phyloP scores from a whole-genome alignment of 1,140 invertebrate species.

The Neomicropteryx cornuta region DNA sequence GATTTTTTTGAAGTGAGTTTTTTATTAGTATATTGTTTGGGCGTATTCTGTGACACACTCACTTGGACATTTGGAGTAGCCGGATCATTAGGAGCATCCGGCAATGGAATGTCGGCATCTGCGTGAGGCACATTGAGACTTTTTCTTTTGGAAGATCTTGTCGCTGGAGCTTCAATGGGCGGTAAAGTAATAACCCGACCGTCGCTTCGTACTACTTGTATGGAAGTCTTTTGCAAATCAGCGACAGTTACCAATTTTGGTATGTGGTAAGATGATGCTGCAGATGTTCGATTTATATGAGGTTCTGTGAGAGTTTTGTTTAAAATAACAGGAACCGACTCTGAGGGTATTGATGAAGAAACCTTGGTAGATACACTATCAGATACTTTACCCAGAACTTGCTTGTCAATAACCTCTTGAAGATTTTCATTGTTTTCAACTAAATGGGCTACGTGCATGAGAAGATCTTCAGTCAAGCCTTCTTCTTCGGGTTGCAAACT shows the following conservation, averaged over 20 bases:
- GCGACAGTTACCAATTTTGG: constrained; percentile 5
- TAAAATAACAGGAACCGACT: constrained; percentile 8
- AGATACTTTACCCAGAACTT: constrained; percentile 42
- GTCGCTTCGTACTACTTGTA: constrained; percentile 57
- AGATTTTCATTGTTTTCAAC: constrained; percentile 53
- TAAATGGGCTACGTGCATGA: constrained; percentile 54
- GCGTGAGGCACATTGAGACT: constrained; percentile 15
- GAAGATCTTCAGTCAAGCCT: constrained; percentile 50
- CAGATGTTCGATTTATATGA: constrained; percentile 20
- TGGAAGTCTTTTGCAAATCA: constrained; percentile 38
- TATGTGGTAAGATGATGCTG: constrained; percentile 12
- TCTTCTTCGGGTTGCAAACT: constrained; percentile 41
- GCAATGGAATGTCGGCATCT: background rate
- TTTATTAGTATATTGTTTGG: constrained; percentile 29
- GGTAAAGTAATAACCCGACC: constrained; percentile 62
- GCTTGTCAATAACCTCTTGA: constrained; percentile 55
- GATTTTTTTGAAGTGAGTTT: constrained; percentile 25
- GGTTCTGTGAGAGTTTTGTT: constrained; percentile 13
- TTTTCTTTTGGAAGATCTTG: constrained; percentile 33
- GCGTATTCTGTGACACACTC: constrained; percentile 13
- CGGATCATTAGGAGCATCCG: background rate
- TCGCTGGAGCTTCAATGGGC: constrained; percentile 67
- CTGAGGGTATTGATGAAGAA: constrained; percentile 16
- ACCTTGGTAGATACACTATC: constrained; percentile 22
- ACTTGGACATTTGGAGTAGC: constrained; percentile 10